Percentiles rank a stretch among this genome's conserved stretches.
These are phyloP conservation scores for Erebia aethiops DNA, from an alignment of 2,888 invertebrate genomes.

Conservation along the genomic window DNA sequence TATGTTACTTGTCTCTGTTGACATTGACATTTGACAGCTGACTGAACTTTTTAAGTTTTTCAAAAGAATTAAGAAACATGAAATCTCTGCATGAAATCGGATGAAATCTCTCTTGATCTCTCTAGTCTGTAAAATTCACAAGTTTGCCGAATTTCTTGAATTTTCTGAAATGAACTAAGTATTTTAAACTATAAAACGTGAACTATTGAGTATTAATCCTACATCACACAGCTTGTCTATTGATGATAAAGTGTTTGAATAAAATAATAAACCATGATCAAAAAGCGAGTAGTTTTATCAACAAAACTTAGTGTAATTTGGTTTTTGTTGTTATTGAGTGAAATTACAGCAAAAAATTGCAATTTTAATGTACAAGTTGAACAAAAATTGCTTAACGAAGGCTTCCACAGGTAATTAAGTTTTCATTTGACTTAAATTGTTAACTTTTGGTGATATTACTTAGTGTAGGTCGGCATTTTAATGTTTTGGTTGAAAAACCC, in stretches of 20 bases:
- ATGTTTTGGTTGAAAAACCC: neutral
- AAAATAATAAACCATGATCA: neutral
- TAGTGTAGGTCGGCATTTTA: neutral
- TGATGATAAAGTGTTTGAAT: neutral
- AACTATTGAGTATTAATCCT: neutral
- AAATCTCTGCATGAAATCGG: no score
- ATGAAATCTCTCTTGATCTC: no score
- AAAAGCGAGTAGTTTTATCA: neutral
- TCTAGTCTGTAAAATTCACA: no score
- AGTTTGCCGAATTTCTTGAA: no score
- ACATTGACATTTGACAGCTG: no score
- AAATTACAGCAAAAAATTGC: slow-evolving; percentile 50
- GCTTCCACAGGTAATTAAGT: slow-evolving; percentile 68
- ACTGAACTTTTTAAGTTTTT: no score
- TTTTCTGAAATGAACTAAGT: no score
- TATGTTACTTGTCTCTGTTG: no score
- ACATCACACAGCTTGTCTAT: neutral
- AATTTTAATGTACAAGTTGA: slow-evolving; percentile 58
- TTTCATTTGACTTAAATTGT: neutral
- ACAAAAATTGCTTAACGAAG: slow-evolving; percentile 60
- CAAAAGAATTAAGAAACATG: no score
- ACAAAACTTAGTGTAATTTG: slow-evolving; percentile 7
- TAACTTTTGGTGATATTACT: neutral
- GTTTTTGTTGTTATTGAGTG: slow-evolving; percentile 18
- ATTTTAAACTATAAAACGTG: no score